Evolutionary conservation across 2,113 vertebrate genomes (phyloP).

Genomic region (Gobio gobio): DNA sequence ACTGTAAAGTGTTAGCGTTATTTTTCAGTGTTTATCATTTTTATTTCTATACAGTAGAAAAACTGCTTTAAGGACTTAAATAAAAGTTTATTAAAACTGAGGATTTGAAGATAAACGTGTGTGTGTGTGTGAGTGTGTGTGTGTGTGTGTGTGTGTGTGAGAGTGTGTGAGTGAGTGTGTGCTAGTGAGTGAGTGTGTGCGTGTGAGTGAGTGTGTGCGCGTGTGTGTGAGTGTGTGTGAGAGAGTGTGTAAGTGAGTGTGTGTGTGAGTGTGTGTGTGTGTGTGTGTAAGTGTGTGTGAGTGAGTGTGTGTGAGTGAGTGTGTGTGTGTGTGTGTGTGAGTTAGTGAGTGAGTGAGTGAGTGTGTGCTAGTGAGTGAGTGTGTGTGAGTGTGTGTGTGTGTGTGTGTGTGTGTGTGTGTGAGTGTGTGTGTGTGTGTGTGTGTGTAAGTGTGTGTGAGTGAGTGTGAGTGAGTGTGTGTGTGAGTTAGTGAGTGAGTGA

Average conservation of each 20-base stretch:
- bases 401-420: slow-evolving; percentile 22
- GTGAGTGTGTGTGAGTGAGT: neutral
- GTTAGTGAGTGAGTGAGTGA: too few species aligned
- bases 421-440: too few species aligned
- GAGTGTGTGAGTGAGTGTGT: too few species aligned
- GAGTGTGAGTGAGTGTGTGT: too few species aligned
- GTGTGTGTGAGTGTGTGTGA: slow-evolving; percentile 8
- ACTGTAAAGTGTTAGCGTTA: too few species aligned
- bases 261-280: slow-evolving; percentile 21
- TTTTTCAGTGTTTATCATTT: too few species aligned
- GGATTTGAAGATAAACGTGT: neutral
- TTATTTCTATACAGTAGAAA: neutral
- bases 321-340: slow-evolving; percentile 20
- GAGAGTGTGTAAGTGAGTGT: neutral
- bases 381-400: neutral
- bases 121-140: neutral
- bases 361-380: slow-evolving; percentile 9
- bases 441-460: too few species aligned
- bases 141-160: neutral
- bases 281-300: slow-evolving; percentile 16
- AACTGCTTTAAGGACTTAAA: neutral
- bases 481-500: too few species aligned
- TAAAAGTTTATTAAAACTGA: neutral
- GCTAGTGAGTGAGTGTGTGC: neutral
- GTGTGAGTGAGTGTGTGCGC: slow-evolving; percentile 13